Base-by-base conservation (phyloP, 2,113 vertebrate species). In the Bos javanicus region DNA sequence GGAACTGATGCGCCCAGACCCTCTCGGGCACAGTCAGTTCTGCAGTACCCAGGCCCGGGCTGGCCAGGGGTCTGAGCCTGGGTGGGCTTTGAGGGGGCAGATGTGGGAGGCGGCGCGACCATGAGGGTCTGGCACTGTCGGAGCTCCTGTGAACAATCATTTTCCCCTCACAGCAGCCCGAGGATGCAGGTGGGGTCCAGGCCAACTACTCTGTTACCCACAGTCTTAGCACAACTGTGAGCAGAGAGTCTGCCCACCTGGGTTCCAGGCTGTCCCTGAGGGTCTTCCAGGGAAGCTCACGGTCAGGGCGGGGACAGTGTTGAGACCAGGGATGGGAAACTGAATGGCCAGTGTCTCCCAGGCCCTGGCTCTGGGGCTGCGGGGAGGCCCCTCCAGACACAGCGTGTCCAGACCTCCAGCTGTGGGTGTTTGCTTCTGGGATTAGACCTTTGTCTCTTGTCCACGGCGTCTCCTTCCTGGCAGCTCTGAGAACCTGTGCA, bases 121-220 rank as follows among this genome's bases (percentile, higher is more conserved):
- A 0, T 28, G 6, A 21, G 67, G 23, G 43, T 15, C 64, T 0
- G 0, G 43, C 28, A 59, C n/a, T 74, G 33, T 9, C 23, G 0
- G 25, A 62, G 52, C 7, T 8, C 19, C 43, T 2, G 2, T 9
- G 50, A 33, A 43, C 21, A 26, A 13, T 26, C 21, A 15, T 48
- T 56, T 76, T 25, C 78, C 4, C 81, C 21, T 83, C 81, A 8
- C 12, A 56, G 19, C 81, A 26, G 13, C 33, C 33, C 4, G 0
- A 56, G 52, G 52, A 56, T 36, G 52, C 2, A 46, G 43, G 7
- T 39, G 21, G 26, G n/a, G 8, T 59, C 21, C 46, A 39, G 17
- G 56, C 54, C 39, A 33, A 2, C 13, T 19, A 15, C 36, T 48
- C 16, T 33, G 50, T 46, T 81, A 50, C 17, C 36, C 19, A 0